Percentiles rank a stretch among this genome's conserved stretches.
These are phyloP conservation scores for Prinia subflava DNA, from an alignment of 2,113 vertebrate genomes.

Conservation along the genomic window DNA sequence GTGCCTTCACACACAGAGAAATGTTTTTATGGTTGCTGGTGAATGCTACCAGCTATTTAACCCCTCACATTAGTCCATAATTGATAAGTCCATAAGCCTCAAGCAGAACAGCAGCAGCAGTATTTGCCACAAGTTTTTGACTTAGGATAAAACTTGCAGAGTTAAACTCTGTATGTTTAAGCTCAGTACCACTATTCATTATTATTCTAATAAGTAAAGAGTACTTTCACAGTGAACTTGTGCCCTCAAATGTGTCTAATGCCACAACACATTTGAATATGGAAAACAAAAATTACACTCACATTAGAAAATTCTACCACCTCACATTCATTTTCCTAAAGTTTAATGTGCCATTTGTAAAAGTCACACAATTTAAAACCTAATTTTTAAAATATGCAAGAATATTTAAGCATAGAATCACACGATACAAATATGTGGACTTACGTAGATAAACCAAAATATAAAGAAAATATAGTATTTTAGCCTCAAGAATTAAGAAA, in stretches of 20 bases:
- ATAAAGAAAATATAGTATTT: not conserved
- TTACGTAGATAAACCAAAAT: not conserved
- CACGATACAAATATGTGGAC: not conserved
- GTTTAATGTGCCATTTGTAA: not conserved
- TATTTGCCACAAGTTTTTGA: not conserved
- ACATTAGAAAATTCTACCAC: not conserved
- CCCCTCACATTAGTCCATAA: not conserved
- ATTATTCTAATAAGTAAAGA: not conserved
- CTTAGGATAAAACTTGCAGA: not conserved
- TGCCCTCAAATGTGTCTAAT: not conserved
- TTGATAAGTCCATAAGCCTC: not conserved
- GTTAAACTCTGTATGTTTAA: not conserved
- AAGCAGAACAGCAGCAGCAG: not conserved
- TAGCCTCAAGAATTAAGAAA: not conserved
- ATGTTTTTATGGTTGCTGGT: accelerated
- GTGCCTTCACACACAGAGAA: not conserved
- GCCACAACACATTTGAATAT: not conserved
- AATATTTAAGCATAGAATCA: not conserved
- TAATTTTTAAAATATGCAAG: not conserved
- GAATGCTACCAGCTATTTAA: not conserved
- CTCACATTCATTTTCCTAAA: accelerated
- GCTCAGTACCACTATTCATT: not conserved
- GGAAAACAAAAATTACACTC: not conserved
- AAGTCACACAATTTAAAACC: not conserved
- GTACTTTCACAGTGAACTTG: not conserved